These are phyloP conservation scores for Maniola hyperantus DNA, from an alignment of 2,888 invertebrate species.

Conservation along the genomic window DNA sequence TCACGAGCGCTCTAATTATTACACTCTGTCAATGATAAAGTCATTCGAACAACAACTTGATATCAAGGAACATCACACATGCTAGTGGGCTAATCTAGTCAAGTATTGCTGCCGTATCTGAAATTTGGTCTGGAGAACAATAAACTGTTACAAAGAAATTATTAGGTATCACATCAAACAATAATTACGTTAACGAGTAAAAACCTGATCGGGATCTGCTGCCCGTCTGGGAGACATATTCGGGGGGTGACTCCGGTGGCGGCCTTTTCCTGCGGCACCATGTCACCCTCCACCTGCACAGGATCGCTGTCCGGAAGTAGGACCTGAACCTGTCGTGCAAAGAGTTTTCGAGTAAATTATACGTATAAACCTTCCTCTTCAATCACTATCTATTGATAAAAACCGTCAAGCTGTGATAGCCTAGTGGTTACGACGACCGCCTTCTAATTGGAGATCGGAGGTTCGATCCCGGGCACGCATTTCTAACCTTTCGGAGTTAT, in stretches of 20 bases:
- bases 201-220: slow-evolving; percentile 84
- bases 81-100: too few relatives aligned
- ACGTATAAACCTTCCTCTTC: too few relatives aligned
- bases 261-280: slow-evolving; percentile 64
- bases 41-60: too few relatives aligned
- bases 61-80: too few relatives aligned
- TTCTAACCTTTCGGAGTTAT: too few relatives aligned
- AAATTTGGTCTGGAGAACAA: background rate
- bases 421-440: too few relatives aligned
- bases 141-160: slow-evolving; percentile 4
- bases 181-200: slow-evolving; percentile 84
- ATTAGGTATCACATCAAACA: slow-evolving; percentile 56
- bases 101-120: background rate
- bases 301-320: slow-evolving; percentile 86
- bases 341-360: background rate
- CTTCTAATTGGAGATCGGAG: too few relatives aligned
- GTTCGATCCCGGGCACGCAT: too few relatives aligned
- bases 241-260: slow-evolving; percentile 77
- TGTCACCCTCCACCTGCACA: slow-evolving; percentile 82
- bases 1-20: too few relatives aligned
- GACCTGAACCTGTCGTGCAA: slow-evolving; percentile 83
- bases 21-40: too few relatives aligned
- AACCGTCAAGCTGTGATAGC: too few relatives aligned
- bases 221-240: slow-evolving; percentile 79
- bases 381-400: too few relatives aligned